Percentiles rank a stretch among this genome's conserved stretches.
Conservation (phyloP, 1,140 invertebrate genomes). For the Ceratosolen solmsi region DNA sequence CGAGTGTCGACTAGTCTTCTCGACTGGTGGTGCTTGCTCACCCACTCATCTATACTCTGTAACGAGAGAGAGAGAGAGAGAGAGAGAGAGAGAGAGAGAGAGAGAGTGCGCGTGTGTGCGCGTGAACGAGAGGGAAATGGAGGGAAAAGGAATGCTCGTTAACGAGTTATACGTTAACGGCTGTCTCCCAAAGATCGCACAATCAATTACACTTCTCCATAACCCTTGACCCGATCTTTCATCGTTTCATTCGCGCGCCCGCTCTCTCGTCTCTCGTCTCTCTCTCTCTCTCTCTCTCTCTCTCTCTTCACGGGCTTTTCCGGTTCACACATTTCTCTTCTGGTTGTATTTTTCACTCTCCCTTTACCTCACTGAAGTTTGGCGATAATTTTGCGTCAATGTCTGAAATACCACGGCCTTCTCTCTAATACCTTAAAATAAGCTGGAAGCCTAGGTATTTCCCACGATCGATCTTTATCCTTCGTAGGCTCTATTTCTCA, state of each 20-base stretch:
- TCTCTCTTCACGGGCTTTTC: too few relatives aligned
- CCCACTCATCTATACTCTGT: background rate
- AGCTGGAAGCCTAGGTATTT: background rate
- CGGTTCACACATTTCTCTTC: too few relatives aligned
- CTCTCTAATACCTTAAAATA: background rate
- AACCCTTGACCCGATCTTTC: constrained; percentile 37
- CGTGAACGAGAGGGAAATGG: constrained; percentile 50
- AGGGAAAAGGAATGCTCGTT: constrained; percentile 73
- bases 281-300: background rate
- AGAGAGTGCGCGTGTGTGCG: too few relatives aligned
- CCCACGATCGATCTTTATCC: background rate
- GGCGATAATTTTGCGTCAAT: background rate
- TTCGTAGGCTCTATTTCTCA: constrained; percentile 4
- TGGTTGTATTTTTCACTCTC: too few relatives aligned
- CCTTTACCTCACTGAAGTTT: too few relatives aligned
- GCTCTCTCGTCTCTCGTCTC: too few relatives aligned
- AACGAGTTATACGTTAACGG: constrained; percentile 74
- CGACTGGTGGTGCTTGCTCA: background rate
- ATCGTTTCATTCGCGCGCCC: background rate
- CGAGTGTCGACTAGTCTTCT: too few relatives aligned
- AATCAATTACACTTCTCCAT: constrained; percentile 72
- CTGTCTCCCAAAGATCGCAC: constrained; percentile 72
- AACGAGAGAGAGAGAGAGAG: constrained; percentile 10
- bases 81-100: constrained; percentile 6
- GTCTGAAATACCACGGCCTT: too few relatives aligned